phyloP scores from a whole-genome alignment of 2,113 vertebrate genomes.

The Pionites leucogaster region DNA sequence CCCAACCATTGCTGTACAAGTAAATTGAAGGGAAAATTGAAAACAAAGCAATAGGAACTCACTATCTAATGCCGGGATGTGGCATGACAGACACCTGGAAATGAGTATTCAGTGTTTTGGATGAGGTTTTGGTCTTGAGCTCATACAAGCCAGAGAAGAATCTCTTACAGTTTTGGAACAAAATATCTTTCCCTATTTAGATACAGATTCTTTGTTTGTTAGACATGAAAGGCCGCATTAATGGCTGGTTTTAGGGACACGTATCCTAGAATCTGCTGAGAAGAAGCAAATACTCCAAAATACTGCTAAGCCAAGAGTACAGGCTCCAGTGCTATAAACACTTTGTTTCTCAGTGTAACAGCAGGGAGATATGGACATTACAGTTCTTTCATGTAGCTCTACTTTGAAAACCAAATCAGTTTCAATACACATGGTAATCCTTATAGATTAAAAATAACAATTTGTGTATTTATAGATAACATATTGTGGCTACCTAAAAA shows the following conservation, averaged over 20 bases:
- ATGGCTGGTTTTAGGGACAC: background rate
- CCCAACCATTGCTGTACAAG: background rate
- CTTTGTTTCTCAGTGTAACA: background rate
- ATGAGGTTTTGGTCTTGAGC: background rate
- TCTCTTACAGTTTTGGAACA: background rate
- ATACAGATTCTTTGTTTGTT: background rate
- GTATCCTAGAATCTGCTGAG: background rate
- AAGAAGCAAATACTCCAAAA: background rate
- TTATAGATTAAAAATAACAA: background rate
- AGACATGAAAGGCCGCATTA: background rate
- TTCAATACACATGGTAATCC: background rate
- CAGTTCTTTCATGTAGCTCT: background rate
- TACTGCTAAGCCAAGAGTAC: background rate
- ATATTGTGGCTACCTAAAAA: background rate
- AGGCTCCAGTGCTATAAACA: background rate
- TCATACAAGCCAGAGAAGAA: background rate
- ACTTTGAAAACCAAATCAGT: background rate
- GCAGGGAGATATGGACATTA: background rate
- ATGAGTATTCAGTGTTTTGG: accelerated
- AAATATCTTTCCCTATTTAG: background rate
- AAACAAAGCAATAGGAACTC: background rate
- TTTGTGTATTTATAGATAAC: background rate
- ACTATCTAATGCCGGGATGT: background rate
- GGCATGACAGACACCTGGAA: background rate
- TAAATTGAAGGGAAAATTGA: background rate